These are phyloP conservation scores for Tigriopus californicus DNA, from an alignment of 2,888 invertebrate genomes.

Conservation along the genomic window DNA sequence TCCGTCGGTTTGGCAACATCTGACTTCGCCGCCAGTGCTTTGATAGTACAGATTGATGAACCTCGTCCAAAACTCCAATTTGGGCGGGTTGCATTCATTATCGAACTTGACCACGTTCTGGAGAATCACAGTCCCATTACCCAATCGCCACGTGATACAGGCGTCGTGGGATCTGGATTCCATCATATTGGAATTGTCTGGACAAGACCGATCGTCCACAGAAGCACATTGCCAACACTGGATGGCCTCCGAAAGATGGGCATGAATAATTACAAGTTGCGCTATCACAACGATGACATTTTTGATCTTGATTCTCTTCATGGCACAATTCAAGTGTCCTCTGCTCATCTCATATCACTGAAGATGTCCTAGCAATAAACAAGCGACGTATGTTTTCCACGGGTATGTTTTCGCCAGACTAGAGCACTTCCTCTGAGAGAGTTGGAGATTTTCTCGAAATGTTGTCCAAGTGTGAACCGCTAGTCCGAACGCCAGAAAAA, in stretches of 20 bases:
- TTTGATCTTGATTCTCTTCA: too few relatives aligned
- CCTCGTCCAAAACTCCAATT: conserved; percentile 13
- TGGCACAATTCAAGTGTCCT: too few relatives aligned
- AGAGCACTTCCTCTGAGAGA: too few relatives aligned
- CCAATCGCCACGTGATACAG: conserved; percentile 14
- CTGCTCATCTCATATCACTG: too few relatives aligned
- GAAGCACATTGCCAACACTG: conserved; percentile 13
- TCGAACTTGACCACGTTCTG: conserved; percentile 5
- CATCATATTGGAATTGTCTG: conserved; percentile 5
- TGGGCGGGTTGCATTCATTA: conserved; percentile 11
- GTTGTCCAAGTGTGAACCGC: too few relatives aligned
- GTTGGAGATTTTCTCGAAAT: too few relatives aligned
- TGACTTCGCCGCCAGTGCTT: conserved; percentile 1
- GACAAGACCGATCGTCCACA: conserved; percentile 9
- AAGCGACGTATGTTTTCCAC: too few relatives aligned
- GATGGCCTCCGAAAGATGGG: background rate
- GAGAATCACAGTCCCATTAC: conserved; percentile 14
- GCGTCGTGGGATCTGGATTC: conserved; percentile 6
- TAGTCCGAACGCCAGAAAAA: too few relatives aligned
- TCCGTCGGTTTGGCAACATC: background rate
- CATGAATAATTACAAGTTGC: background rate
- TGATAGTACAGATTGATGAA: conserved; percentile 14
- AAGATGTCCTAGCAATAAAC: too few relatives aligned
- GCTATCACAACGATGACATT: too few relatives aligned
- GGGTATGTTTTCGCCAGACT: too few relatives aligned